Conservation (phyloP, 2,797 vertebrate genomes). For the Pipistrellus pipistrellus region DNA sequence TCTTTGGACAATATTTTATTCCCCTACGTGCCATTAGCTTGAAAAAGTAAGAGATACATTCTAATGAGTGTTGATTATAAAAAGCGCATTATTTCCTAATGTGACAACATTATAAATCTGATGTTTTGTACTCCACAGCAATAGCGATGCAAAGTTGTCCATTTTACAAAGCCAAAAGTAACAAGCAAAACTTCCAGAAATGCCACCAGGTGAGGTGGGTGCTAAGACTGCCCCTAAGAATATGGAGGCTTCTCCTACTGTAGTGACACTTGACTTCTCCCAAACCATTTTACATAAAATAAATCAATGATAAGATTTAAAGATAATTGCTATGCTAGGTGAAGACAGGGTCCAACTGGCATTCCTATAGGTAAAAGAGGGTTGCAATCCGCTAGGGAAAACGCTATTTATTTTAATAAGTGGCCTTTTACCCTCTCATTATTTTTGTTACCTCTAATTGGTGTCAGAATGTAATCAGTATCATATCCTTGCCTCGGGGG, state of each 20-base stretch:
- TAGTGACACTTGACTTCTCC: background rate
- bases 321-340: conserved; percentile 14
- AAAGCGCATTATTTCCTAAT: conserved; percentile 49
- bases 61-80: conserved; percentile 74
- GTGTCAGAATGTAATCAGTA: conserved; percentile 70
- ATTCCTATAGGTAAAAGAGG: conserved; percentile 5
- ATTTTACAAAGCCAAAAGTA: conserved; percentile 58
- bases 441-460: conserved; percentile 72
- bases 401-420: conserved; percentile 59
- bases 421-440: conserved; percentile 41
- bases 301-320: conserved; percentile 39
- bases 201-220: conserved; percentile 7
- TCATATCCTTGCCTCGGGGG: background rate
- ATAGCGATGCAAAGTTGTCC: conserved; percentile 60
- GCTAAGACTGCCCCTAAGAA: conserved; percentile 45
- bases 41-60: conserved; percentile 73
- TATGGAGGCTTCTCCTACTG: background rate
- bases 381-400: background rate
- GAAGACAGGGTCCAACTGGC: conserved; percentile 2
- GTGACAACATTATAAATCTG: conserved; percentile 74
- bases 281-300: conserved; percentile 46
- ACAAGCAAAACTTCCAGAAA: conserved; percentile 58
- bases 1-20: conserved; percentile 70
- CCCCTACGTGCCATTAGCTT: conserved; percentile 78
- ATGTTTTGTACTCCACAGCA: background rate